phyloP scores from a whole-genome alignment of 2,113 vertebrate genomes.

The Mesocricetus auratus region DNA sequence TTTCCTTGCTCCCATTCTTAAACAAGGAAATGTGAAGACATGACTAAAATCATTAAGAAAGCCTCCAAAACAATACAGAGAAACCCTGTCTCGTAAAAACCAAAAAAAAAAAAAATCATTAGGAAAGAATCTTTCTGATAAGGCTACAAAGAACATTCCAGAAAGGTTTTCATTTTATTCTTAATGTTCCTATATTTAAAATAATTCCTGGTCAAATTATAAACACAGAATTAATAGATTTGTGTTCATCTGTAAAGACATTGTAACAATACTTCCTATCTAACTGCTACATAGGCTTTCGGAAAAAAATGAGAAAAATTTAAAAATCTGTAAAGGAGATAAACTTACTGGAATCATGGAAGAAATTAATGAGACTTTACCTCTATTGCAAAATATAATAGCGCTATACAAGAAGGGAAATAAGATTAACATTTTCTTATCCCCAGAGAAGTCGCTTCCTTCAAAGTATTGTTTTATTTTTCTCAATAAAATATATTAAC shows the following conservation, averaged over 20 bases:
- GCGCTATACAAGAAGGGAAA: neutral
- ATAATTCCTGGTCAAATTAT: constrained; percentile 29
- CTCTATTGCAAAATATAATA: constrained; percentile 31
- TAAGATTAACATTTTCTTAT: neutral
- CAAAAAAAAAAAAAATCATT: too few relatives aligned
- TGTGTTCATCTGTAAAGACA: constrained; percentile 24
- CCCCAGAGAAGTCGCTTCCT: neutral
- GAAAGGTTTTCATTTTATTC: constrained; percentile 33
- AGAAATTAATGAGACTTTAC: constrained; percentile 35
- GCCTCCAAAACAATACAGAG: too few relatives aligned
- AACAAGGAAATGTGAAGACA: constrained; percentile 5
- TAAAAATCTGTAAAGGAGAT: constrained; percentile 13
- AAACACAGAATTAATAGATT: neutral
- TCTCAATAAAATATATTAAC: neutral
- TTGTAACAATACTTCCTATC: neutral
- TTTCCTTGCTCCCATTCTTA: constrained; percentile 30
- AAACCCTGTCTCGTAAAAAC: too few relatives aligned
- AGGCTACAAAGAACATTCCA: constrained; percentile 55
- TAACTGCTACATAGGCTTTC: neutral
- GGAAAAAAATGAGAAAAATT: neutral
- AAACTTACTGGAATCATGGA: constrained; percentile 35
- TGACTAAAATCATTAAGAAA: constrained; percentile 9
- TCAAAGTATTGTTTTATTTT: constrained; percentile 33
- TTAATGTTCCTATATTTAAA: constrained; percentile 37
- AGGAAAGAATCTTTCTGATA: constrained; percentile 44